Percentiles rank a stretch among this genome's conserved stretches.
Evolutionary conservation across 2,888 invertebrate genomes (phyloP).

Genomic region (Eristalinus aeneus): DNA sequence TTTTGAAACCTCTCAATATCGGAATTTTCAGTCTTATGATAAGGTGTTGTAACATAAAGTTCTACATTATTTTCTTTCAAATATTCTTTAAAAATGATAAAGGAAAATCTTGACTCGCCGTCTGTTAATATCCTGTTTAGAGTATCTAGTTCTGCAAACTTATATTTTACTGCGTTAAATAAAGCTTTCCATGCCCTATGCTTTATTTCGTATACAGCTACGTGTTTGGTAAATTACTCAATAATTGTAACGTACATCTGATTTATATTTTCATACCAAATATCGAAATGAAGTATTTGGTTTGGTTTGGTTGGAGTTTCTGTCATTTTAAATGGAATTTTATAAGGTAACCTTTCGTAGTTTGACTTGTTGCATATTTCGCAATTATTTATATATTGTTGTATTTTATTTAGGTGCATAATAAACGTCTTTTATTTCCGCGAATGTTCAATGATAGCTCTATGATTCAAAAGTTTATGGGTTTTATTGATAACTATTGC

Average conservation of each 20-base stretch:
- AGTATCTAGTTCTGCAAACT: slow-evolving; percentile 22
- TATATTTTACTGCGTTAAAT: slow-evolving; percentile 23
- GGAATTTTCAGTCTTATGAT: slow-evolving; percentile 14
- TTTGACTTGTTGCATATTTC: slow-evolving; percentile 24
- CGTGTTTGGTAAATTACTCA: slow-evolving; percentile 38
- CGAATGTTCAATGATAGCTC: slow-evolving; percentile 34
- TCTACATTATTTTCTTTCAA: slow-evolving; percentile 10
- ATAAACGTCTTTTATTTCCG: slow-evolving; percentile 34
- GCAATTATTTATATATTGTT: slow-evolving; percentile 38
- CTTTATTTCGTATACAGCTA: slow-evolving; percentile 17
- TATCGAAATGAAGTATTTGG: slow-evolving; percentile 22
- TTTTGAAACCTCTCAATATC: slow-evolving; percentile 24
- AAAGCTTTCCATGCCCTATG: slow-evolving; percentile 39
- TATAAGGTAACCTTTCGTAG: slow-evolving; percentile 18
- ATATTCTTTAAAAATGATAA: slow-evolving; percentile 9
- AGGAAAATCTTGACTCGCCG: slow-evolving; percentile 12
- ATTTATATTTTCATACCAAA: slow-evolving; percentile 24
- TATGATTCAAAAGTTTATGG: slow-evolving; percentile 25
- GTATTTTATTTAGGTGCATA: slow-evolving; percentile 31
- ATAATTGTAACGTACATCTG: slow-evolving; percentile 36
- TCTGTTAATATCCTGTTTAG: slow-evolving; percentile 30
- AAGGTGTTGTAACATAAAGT: slow-evolving; percentile 13
- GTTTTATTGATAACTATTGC: neutral
- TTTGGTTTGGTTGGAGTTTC: too few species aligned
- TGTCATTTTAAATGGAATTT: slow-evolving; percentile 12